A percentile compares a stretch with the other conserved stretches of the same genome.
Evolutionary conservation across 2,797 vertebrate species (phyloP).

Genomic region (Hylomyscus alleni): DNA sequence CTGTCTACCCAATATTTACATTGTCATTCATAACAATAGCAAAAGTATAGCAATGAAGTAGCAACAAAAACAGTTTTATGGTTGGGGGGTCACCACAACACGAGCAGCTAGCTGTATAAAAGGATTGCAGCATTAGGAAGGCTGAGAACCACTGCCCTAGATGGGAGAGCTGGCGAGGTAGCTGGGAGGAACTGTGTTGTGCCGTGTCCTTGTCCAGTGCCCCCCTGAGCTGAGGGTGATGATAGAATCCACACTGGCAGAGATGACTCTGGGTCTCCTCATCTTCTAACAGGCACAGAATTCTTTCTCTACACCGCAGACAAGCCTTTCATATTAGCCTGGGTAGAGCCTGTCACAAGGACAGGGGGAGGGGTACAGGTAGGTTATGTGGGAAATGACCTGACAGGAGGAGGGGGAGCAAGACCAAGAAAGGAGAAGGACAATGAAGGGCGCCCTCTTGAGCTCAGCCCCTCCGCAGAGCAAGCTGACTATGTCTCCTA

Average conservation of each 20-base stretch:
- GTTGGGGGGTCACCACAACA: not conserved
- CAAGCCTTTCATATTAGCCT: not conserved
- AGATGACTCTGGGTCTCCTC: not conserved
- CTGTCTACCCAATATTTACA: not conserved
- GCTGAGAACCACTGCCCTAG: not conserved
- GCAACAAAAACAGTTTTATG: not conserved
- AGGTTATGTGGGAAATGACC: not conserved
- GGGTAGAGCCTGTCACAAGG: not conserved
- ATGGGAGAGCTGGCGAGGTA: not conserved
- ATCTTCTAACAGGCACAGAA: fast-evolving
- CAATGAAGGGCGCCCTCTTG: not conserved
- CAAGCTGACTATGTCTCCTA: fast-evolving
- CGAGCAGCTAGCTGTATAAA: not conserved
- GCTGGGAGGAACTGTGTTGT: not conserved
- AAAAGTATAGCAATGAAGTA: not conserved
- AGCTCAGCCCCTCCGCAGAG: not conserved
- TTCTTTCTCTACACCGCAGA: not conserved
- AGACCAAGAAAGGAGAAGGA: not conserved
- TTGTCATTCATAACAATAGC: not conserved
- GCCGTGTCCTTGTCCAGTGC: fast-evolving
- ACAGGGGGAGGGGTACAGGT: fast-evolving
- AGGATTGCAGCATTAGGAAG: not conserved
- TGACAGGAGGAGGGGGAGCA: not conserved
- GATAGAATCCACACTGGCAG: not conserved
- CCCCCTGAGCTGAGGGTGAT: not conserved